A percentile compares a stretch with the other conserved stretches of the same genome.
These are phyloP conservation scores for Hypotaenidia okinawae DNA, from an alignment of 2,797 vertebrate species.

Conservation along the genomic window DNA sequence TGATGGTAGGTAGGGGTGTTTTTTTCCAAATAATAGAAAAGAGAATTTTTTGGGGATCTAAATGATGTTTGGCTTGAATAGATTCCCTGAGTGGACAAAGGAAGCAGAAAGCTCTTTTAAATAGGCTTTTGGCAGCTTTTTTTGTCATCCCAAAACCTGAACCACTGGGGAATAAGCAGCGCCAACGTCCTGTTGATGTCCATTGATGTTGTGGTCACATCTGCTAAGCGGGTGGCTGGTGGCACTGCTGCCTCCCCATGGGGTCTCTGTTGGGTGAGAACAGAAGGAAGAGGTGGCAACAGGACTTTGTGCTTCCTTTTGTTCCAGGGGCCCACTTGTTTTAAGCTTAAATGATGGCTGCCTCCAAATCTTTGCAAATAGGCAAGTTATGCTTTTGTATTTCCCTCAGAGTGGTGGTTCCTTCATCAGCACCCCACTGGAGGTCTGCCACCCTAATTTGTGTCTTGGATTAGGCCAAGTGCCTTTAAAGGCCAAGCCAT, in stretches of 20 bases:
- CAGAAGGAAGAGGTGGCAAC: background rate
- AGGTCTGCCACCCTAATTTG: fast-evolving
- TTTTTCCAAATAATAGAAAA: no score
- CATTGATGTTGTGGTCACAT: background rate
- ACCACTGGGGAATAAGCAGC: fast-evolving
- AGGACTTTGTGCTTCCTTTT: fast-evolving
- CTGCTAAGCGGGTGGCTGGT: background rate
- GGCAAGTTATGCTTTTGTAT: fast-evolving
- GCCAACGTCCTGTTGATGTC: background rate
- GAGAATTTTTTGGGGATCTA: no score
- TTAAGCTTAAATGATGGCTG: fast-evolving
- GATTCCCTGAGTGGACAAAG: background rate
- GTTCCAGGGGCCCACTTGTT: background rate
- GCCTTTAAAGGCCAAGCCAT: fast-evolving
- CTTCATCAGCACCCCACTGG: fast-evolving
- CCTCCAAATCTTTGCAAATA: background rate
- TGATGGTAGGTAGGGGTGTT: background rate
- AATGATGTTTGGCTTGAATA: background rate
- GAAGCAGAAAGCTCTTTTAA: background rate
- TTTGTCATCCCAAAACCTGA: background rate
- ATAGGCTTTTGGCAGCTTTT: background rate
- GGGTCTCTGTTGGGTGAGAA: fast-evolving
- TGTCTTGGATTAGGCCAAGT: background rate
- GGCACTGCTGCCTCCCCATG: background rate
- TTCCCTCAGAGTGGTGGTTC: background rate